Conservation (phyloP, 2,797 vertebrate species). For the Hafferia zeledoni region DNA sequence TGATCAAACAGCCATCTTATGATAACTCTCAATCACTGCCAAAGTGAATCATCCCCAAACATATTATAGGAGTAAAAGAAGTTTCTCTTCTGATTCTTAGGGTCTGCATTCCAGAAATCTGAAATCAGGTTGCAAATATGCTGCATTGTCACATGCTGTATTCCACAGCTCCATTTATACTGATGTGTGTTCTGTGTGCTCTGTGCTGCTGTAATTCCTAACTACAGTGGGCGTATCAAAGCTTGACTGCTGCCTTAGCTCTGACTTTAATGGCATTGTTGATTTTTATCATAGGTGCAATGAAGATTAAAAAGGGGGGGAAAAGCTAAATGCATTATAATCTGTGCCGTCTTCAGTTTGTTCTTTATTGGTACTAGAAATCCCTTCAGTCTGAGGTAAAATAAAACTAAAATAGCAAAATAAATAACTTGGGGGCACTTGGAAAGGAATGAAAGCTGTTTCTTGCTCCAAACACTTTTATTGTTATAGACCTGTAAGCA, state of each 20-base stretch:
- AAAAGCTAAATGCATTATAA: background rate
- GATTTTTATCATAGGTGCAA: background rate
- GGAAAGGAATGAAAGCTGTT: slow-evolving; percentile 24
- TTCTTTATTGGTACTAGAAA: slow-evolving; percentile 33
- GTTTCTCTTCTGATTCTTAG: background rate
- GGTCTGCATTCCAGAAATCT: slow-evolving; percentile 31
- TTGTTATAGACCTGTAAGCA: background rate
- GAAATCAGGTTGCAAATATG: background rate
- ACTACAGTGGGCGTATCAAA: background rate
- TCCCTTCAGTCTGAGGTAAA: slow-evolving; percentile 12
- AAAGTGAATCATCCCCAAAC: slow-evolving; percentile 11
- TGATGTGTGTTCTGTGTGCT: background rate
- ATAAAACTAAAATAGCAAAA: slow-evolving; percentile 65
- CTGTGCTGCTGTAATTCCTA: background rate
- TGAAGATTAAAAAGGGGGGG: background rate
- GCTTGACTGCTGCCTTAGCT: background rate
- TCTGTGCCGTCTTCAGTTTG: background rate
- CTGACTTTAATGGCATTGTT: slow-evolving; percentile 1
- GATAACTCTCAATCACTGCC: slow-evolving; percentile 20
- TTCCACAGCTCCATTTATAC: background rate
- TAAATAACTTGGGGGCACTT: slow-evolving; percentile 53
- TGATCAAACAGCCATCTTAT: slow-evolving; percentile 11
- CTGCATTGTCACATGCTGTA: background rate
- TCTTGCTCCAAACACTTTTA: slow-evolving; percentile 30
- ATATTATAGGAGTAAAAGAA: background rate